Evolutionary conservation across 1,140 invertebrate species (phyloP).

Genomic region (Tribolium castaneum): DNA sequence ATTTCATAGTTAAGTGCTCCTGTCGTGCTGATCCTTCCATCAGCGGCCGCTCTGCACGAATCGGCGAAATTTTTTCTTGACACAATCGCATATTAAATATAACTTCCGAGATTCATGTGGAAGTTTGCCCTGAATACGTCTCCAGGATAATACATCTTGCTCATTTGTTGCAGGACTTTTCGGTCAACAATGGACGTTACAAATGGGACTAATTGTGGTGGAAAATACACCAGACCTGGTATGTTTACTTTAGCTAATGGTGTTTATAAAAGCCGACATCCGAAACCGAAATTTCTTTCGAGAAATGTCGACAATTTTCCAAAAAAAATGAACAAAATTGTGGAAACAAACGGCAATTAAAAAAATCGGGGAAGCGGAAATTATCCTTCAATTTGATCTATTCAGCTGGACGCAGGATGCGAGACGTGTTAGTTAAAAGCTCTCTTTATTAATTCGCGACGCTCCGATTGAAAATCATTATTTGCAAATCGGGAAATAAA

Average conservation of each 20-base stretch:
- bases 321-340: background rate
- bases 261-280: slow-evolving; percentile 7
- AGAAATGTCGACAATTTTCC: background rate
- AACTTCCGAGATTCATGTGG: background rate
- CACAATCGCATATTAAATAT: no score
- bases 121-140: background rate
- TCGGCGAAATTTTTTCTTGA: background rate
- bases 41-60: background rate
- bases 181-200: slow-evolving; percentile 21
- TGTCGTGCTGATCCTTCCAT: background rate
- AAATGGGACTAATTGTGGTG: slow-evolving; percentile 16
- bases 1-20: background rate
- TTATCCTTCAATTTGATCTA: background rate
- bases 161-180: slow-evolving; percentile 11
- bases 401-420: background rate
- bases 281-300: slow-evolving; percentile 1
- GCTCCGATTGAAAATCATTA: no score
- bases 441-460: no score
- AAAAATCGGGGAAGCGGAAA: background rate
- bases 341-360: background rate
- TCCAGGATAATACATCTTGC: background rate
- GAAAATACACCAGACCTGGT: slow-evolving; percentile 13
- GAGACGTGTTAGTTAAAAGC: no score
- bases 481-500: no score
- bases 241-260: slow-evolving; percentile 26